Base-by-base conservation (phyloP, 2,797 vertebrate genomes). In the Poeciliopsis presidionis region DNA sequence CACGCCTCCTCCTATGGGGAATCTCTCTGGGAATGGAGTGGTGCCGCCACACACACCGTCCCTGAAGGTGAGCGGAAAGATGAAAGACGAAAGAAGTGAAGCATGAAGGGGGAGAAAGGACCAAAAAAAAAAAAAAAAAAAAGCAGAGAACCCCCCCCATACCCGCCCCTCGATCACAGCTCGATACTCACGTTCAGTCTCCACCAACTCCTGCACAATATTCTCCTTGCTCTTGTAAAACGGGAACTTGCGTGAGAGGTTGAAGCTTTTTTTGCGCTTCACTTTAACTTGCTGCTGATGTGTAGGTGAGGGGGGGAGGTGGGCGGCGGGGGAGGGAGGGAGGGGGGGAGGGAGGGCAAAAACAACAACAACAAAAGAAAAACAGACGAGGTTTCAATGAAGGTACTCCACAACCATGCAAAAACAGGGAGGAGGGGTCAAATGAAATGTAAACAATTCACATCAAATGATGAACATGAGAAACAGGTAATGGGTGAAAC, bases 181-280 rank as follows among this genome's bases (percentile, higher is more conserved):
- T 85, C 22, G 85, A 95, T 99, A 99, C 98, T 99, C 96, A 99
- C 98, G 98, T 97, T 98, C 98, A 93, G 97, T 95, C 92, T 97
- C 96, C 96, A 96, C 95, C 96, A 96, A 95, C 91, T 99, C 98
- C 95, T 98, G 97, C 94, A 97, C 96, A 98, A 99, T 97, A 96
- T 98, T 99, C 97, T 98, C 98, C 97, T 98, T 99, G 98, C 97
- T 99, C 98, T 99, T 99, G 98, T 99, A 99, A 99, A 99, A 99
- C 95, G 98, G 98, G 94, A 99, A 99, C 96, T 98, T 99, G 97
- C 97, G 98, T 85, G 98, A 99, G 94, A 99, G 97, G 96, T 97
- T 98, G 94, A 99, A 99, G 97, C 98, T 99, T 98, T 99, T 99
- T 99, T 99, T 99, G 97, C 97, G 98, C 97, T 99, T 99, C 96